Evolutionary conservation across 2,797 vertebrate species (phyloP).

Genomic region (Glyptemys insculpta): DNA sequence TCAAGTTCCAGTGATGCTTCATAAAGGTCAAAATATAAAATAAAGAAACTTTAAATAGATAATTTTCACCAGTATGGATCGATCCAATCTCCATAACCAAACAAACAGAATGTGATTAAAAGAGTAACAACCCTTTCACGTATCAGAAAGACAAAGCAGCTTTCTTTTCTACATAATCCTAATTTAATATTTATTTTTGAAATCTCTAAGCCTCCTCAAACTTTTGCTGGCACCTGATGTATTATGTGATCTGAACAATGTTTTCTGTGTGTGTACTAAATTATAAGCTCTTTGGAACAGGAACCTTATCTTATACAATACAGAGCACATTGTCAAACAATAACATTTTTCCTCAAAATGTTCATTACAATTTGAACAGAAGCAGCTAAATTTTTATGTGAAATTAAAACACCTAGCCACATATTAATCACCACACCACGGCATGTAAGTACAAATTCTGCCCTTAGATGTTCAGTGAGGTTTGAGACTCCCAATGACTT

Average conservation of each 20-base stretch:
- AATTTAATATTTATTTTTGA: background rate
- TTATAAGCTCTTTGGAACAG: background rate
- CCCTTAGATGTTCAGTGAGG: background rate
- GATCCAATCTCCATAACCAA: background rate
- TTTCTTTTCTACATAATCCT: background rate
- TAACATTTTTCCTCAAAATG: background rate
- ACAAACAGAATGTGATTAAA: background rate
- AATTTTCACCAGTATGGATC: background rate
- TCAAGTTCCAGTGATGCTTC: background rate
- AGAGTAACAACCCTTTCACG: background rate
- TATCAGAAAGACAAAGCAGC: background rate
- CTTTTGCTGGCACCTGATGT: background rate
- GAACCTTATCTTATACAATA: background rate
- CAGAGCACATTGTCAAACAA: background rate
- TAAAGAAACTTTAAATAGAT: background rate
- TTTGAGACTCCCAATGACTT: background rate
- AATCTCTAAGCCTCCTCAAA: background rate
- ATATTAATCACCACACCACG: background rate
- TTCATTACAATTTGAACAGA: background rate
- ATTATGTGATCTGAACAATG: accelerated
- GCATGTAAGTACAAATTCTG: background rate
- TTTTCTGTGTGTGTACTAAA: background rate
- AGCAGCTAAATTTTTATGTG: background rate
- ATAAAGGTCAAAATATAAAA: background rate
- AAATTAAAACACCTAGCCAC: background rate